phyloP scores from a whole-genome alignment of 2,113 vertebrate species.

The Telmatochromis brichardi region DNA sequence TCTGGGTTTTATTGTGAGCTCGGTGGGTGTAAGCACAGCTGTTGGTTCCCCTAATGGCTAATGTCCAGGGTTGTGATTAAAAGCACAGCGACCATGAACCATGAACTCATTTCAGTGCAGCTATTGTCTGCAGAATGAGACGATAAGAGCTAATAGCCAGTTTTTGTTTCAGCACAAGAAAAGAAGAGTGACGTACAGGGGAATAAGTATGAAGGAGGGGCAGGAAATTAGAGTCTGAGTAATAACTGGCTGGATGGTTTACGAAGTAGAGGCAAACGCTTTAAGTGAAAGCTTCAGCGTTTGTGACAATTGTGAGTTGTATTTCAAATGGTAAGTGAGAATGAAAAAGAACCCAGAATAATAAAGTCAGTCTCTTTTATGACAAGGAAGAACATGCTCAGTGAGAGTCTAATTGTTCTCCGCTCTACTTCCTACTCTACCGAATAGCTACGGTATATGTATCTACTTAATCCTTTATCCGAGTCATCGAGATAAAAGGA shows the following conservation, averaged over 20 bases:
- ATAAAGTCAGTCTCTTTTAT: neutral
- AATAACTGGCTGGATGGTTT: conserved; percentile 15
- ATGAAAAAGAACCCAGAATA: neutral
- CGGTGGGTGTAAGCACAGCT: conserved; percentile 26
- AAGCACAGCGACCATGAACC: conserved; percentile 32
- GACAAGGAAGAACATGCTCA: neutral
- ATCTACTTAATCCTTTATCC: neutral
- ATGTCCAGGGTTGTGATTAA: conserved; percentile 57
- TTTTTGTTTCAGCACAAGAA: conserved; percentile 35
- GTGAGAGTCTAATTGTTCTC: neutral
- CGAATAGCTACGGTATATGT: neutral
- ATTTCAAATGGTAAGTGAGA: neutral
- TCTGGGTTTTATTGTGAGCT: conserved; percentile 26
- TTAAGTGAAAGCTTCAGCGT: neutral
- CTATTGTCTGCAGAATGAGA: conserved; percentile 44
- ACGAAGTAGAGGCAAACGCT: neutral
- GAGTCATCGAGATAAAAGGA: neutral
- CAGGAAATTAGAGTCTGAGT: conserved; percentile 24
- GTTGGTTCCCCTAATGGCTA: conserved; percentile 33
- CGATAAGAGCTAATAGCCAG: conserved; percentile 55
- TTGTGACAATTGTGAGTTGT: neutral
- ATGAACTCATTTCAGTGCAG: conserved; percentile 36
- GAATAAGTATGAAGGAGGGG: neutral
- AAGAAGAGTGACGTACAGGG: neutral
- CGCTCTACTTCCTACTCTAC: neutral